Base-by-base conservation (phyloP, 2,797 vertebrate species). In the Smutsia gigantea region DNA sequence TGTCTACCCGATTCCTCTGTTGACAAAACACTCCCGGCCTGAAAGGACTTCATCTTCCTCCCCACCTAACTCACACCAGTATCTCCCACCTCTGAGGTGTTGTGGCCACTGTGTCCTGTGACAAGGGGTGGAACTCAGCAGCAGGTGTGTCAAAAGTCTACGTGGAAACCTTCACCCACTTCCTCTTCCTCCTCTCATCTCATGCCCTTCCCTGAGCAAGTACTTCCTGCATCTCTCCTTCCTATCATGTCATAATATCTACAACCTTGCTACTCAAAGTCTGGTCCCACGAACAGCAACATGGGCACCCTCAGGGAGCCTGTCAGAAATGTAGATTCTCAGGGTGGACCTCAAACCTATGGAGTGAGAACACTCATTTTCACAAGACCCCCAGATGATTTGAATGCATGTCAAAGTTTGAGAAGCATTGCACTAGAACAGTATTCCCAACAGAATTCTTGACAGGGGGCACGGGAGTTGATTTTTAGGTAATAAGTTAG, bases 261-360 rank as follows among this genome's bases (percentile, higher is more conserved):
- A 27, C 17, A 85, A 1, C 15, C 37, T 29, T 71, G 55, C 2
- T 53, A 7, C 29, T 64, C 37, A 82, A 14, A 25, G 8, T 39
- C 8, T 69, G 15, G 34, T 63, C 15, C 14, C 12, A 7, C 11
- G 3, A 81, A 39, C 11, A n/a, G 31, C 0, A 57, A 5, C 25
- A 0, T 10, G 55, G 5, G 8, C 4, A 13, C 49, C 4, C 13
- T 3, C 19, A 27, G 31, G 18, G 21, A 39, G 1, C 29, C 3
- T 21, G 1, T 59, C 17, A 53, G 12, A 46, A 25, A 13, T 61
- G 18, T 9, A 51, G 18, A 81, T 18, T 29, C 27, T 57, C 23
- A 15, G 1, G 5, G 4, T 34, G 17, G 7, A 7, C 0, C 10
- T n/a, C 37, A 78, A n/a, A 34, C 4, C 49, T 68, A 25, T 13